Conservation (phyloP, 1,140 invertebrate genomes). For the Atta colombica region DNA sequence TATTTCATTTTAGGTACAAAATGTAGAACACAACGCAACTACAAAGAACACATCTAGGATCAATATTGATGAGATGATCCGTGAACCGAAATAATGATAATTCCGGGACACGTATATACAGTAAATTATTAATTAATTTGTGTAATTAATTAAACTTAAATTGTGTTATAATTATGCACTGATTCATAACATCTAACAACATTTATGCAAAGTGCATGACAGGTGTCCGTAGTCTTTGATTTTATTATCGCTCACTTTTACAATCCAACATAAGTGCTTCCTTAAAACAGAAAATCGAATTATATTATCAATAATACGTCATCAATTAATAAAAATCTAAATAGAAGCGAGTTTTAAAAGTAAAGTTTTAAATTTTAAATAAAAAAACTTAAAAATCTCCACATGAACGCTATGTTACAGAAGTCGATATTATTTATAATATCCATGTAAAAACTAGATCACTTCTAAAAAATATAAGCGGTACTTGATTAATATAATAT, state of each 20-base stretch:
- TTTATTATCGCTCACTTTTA: not conserved
- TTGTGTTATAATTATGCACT: slow-evolving; percentile 13
- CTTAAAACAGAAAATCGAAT: not conserved
- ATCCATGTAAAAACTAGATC: slow-evolving; percentile 30
- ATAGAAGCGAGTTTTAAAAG: not conserved
- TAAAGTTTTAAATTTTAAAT: slow-evolving; percentile 13
- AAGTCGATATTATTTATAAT: slow-evolving; percentile 18
- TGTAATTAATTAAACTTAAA: slow-evolving; percentile 11
- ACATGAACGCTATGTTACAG: not conserved
- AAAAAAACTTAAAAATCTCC: not conserved
- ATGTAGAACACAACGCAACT: not conserved
- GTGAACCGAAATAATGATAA: not conserved
- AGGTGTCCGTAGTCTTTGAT: not conserved
- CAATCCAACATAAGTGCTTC: not conserved
- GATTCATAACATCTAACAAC: slow-evolving; percentile 12
- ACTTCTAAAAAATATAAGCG: slow-evolving; percentile 21
- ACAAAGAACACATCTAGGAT: not conserved
- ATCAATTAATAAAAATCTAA: slow-evolving; percentile 3
- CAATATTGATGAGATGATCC: not conserved
- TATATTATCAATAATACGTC: not conserved
- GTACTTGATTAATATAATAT: slow-evolving; percentile 21
- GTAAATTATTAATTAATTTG: not conserved
- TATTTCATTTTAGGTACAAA: slow-evolving; percentile 15
- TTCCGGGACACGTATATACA: slow-evolving; percentile 3
- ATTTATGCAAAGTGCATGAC: not conserved